Percentiles rank a stretch among this genome's conserved stretches.
These are phyloP conservation scores for Melinaea menophilus DNA, from an alignment of 2,888 invertebrate species.

Conservation along the genomic window DNA sequence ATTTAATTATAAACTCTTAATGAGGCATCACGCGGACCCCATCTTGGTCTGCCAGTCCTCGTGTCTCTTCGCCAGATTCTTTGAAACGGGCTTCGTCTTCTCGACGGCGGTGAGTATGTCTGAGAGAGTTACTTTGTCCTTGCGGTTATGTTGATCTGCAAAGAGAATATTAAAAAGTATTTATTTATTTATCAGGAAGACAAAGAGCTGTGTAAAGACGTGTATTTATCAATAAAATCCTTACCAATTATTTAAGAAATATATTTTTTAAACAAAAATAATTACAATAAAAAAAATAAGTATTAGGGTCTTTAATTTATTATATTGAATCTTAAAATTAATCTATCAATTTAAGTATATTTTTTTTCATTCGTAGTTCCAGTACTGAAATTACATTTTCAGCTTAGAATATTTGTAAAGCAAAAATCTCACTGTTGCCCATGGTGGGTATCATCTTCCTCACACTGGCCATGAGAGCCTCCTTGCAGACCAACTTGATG, in stretches of 20 bases:
- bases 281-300: too few species aligned
- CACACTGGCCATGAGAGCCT: conserved; percentile 89
- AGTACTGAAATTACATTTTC: not conserved
- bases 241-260: too few species aligned
- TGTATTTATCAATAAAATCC: too few species aligned
- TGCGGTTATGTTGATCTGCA: conserved; percentile 41
- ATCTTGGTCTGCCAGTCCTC: conserved; percentile 81
- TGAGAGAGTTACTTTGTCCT: conserved; percentile 55
- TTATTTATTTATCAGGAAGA: too few species aligned
- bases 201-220: too few species aligned
- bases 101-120: conserved; percentile 73
- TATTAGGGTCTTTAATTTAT: too few species aligned
- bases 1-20: not conserved
- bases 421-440: conserved; percentile 34
- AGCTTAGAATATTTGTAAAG: not conserved
- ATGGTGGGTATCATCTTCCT: conserved; percentile 77
- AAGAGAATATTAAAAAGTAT: conserved; percentile 3
- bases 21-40: conserved; percentile 66
- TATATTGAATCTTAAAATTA: too few species aligned
- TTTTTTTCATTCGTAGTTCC: too few species aligned
- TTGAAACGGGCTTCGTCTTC: conserved; percentile 79
- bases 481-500: conserved; percentile 90
- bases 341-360: too few species aligned
- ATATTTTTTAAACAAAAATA: too few species aligned
- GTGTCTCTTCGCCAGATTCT: conserved; percentile 76